Percentiles rank a stretch among this genome's conserved stretches.
phyloP scores from a whole-genome alignment of 2,113 vertebrate genomes.

The Macquaria australasica region DNA sequence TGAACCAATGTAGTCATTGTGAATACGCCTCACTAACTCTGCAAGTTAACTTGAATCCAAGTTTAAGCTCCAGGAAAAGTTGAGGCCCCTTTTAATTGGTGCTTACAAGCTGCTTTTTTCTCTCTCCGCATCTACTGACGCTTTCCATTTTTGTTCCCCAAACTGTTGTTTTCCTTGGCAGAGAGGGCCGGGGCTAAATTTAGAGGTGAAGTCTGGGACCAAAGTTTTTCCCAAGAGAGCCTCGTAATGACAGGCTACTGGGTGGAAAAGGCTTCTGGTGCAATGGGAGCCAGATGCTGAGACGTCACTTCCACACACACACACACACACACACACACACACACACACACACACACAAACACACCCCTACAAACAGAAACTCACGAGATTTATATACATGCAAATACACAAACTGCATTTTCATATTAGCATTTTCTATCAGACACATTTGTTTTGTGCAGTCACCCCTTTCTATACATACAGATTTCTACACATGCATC shows the following conservation, averaged over 20 bases:
- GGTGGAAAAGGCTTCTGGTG: slow-evolving; percentile 38
- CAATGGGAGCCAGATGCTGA: slow-evolving; percentile 53
- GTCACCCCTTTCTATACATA: not conserved
- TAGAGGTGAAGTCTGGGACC: slow-evolving; percentile 44
- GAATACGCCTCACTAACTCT: slow-evolving; percentile 3
- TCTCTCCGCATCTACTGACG: not conserved
- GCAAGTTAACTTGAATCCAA: slow-evolving; percentile 11
- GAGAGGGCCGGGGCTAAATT: slow-evolving; percentile 60
- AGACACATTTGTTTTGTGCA: not conserved
- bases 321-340: slow-evolving; percentile 19
- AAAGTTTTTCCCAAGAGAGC: slow-evolving; percentile 38
- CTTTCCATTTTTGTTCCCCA: slow-evolving; percentile 39
- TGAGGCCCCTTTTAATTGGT: slow-evolving; percentile 37
- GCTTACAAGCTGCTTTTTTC: slow-evolving; percentile 8
- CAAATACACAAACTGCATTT: not conserved
- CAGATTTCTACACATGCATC: not conserved
- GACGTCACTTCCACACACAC: not conserved
- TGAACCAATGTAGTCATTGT: slow-evolving; percentile 16
- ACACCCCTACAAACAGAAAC: not conserved
- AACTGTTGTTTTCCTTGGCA: slow-evolving; percentile 57
- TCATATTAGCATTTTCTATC: not conserved
- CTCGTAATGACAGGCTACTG: slow-evolving; percentile 65
- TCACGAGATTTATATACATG: not conserved
- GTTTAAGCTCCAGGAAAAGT: slow-evolving; percentile 35
- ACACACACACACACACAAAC: slow-evolving; percentile 11